phyloP scores from a whole-genome alignment of 92 coral and sea anemone genomes.

The Meandrina meandrites region DNA sequence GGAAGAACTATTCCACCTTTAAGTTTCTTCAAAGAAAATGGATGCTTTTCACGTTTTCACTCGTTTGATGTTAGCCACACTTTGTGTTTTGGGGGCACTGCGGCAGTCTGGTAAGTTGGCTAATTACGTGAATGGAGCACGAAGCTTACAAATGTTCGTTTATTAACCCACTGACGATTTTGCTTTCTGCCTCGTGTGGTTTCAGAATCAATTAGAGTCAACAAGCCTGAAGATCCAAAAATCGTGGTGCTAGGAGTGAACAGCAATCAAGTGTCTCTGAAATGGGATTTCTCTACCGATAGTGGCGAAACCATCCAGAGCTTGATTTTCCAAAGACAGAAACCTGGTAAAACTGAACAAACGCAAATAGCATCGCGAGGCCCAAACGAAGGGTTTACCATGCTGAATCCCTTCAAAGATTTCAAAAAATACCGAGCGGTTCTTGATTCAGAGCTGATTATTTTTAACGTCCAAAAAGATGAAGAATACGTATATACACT shows the following conservation, averaged over 20 bases:
- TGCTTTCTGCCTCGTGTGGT: background rate
- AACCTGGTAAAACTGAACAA: background rate
- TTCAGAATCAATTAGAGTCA: background rate
- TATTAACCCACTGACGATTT: background rate
- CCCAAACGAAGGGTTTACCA: background rate
- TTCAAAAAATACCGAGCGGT: background rate
- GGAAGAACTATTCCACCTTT: no score
- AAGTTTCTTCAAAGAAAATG: no score
- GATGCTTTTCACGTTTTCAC: background rate
- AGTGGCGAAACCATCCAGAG: background rate
- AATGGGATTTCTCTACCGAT: background rate
- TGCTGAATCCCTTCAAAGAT: background rate
- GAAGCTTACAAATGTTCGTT: no score
- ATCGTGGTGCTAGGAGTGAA: constrained; percentile 13
- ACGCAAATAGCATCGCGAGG: background rate
- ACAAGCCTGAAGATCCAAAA: background rate
- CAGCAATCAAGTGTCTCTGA: background rate
- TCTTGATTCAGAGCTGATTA: background rate
- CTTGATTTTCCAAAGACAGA: background rate
- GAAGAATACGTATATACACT: background rate
- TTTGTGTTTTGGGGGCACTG: background rate
- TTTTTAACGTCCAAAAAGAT: background rate
- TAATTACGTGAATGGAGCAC: no score
- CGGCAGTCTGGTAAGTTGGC: background rate
- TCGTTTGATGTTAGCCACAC: background rate